Conservation (phyloP, 2,113 vertebrate genomes). For the Xiphophorus couchianus region DNA sequence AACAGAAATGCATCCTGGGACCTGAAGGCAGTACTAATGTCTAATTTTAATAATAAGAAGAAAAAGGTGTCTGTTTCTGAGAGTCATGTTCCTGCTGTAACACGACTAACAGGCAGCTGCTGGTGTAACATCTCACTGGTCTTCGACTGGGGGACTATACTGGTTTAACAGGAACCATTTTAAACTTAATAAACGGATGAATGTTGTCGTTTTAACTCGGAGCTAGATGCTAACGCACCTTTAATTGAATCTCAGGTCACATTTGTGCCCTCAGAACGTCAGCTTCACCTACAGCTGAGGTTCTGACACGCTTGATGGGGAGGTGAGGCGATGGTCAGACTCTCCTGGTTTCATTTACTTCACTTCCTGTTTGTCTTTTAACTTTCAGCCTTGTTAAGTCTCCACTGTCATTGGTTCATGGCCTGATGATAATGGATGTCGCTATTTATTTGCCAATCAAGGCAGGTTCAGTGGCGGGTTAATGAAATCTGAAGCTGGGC, state of each 20-base stretch:
- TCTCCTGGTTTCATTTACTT: not conserved
- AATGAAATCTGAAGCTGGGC: too few species aligned
- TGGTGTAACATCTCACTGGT: slow-evolving; percentile 12
- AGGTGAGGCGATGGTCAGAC: not conserved
- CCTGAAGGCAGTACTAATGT: slow-evolving; percentile 7
- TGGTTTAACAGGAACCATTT: not conserved
- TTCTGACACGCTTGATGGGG: not conserved
- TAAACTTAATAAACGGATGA: not conserved
- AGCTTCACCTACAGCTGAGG: not conserved
- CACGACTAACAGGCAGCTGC: slow-evolving; percentile 16
- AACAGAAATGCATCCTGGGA: slow-evolving; percentile 27
- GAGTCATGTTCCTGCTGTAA: slow-evolving; percentile 2
- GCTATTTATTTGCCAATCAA: not conserved
- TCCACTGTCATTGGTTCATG: not conserved
- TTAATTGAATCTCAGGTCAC: not conserved
- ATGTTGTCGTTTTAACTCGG: not conserved
- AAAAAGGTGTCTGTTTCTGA: too few species aligned
- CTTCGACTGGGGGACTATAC: not conserved
- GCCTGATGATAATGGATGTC: not conserved
- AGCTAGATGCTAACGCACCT: slow-evolving; percentile 38
- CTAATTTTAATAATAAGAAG: too few species aligned
- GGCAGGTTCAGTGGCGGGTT: too few species aligned
- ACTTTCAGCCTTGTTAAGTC: not conserved
- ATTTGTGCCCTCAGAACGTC: not conserved
- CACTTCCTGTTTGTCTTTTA: slow-evolving; percentile 12